Evolutionary conservation across 2,113 vertebrate genomes (phyloP), one percentile per base, ranked within the genome.

Genomic region (Ciconia stormi): DNA sequence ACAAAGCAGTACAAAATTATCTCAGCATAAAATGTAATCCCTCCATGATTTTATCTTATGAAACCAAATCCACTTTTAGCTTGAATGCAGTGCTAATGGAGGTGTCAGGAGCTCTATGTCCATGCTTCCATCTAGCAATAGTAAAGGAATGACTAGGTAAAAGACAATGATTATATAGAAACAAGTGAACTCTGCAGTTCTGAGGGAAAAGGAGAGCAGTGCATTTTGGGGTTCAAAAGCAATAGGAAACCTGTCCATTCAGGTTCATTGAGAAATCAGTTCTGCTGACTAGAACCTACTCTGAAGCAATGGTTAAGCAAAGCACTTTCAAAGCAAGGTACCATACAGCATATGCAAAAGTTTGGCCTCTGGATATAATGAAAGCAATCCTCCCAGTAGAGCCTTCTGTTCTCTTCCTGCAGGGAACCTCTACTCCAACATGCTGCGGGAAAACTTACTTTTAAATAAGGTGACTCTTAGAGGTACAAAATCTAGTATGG

Each of bases 1-100:
- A 91, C 74, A 94, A 88, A 97, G 46, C 89, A 93, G 46, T 27
- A 47, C 46, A 78, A 90, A 93, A 65, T 81, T 27, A 49, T 53
- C 42, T 82, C 78, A 66, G 34, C 32, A 78, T 63, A 67, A 91
- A 84, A 82, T 27, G 18, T 34, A 66, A 82, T 44, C 34, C 87
- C 34, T 69, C 58, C 4, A 3, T 58, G 13, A 85, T 89, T 93
- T 82, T 85, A 58, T 47, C 49, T 90, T 70, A 32, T 0, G 10
- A 92, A 94, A 77, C 23, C 42, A 77, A 79, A 86, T 77, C 77
- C 29, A 82, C 21, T 90, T 93, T 69, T 85, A 85, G 58, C 46
- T 87, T 25, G 82, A 84, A 67, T 13, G 16, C 36, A 66, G 9
- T 34, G 34, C 9, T 61, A 42, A 76, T 3, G 1, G 20, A 91